Evolutionary conservation across 2,888 invertebrate species (phyloP).

Genomic region (Drosophila algonquin): DNA sequence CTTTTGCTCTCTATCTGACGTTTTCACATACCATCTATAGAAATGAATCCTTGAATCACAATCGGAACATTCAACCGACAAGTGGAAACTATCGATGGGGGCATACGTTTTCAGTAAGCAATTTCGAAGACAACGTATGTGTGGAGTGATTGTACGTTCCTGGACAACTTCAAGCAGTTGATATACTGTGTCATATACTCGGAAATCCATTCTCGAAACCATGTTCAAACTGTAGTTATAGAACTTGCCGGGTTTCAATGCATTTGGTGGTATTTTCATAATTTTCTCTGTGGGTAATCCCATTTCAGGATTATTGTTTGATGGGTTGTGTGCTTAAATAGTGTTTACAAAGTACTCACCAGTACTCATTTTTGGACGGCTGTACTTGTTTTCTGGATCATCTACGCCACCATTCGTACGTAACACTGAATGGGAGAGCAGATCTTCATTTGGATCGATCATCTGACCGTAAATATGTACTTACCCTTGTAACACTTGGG

Average conservation of each 20-base stretch:
- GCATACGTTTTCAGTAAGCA: constrained; percentile 14
- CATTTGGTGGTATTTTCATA: constrained; percentile 12
- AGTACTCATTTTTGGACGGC: constrained; percentile 7
- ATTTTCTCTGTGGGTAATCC: neutral
- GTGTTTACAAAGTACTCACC: constrained; percentile 15
- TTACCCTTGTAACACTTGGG: constrained; percentile 44
- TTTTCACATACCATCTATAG: constrained; percentile 28
- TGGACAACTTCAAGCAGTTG: constrained; percentile 11
- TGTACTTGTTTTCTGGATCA: constrained; percentile 22
- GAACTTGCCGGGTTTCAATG: neutral
- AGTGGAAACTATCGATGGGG: constrained; percentile 13
- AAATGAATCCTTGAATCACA: neutral
- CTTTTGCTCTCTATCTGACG: fast-evolving
- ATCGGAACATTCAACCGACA: constrained; percentile 18
- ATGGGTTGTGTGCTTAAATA: neutral
- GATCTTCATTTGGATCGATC: too few species aligned
- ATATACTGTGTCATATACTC: neutral
- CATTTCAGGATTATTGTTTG: neutral
- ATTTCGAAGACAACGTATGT: constrained; percentile 30
- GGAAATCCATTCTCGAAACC: neutral
- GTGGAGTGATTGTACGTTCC: neutral
- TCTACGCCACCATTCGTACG: neutral
- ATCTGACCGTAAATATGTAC: constrained; percentile 11
- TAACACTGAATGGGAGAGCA: constrained; percentile 28
- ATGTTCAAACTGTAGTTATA: constrained; percentile 23